Base-by-base conservation (phyloP, 2,797 vertebrate genomes). In the Sardinella longiceps region DNA sequence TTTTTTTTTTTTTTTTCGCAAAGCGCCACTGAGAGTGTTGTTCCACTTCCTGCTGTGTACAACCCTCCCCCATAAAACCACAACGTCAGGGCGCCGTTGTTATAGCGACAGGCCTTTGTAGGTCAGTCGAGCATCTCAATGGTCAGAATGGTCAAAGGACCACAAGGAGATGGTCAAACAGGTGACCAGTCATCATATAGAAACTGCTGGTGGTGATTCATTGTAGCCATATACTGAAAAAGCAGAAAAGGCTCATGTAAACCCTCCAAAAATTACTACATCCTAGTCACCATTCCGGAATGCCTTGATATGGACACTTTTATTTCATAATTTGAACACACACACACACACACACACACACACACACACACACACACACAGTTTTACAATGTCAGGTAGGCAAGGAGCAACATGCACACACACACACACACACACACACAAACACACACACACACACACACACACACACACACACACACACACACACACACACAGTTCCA, bases 11-110 rank as follows among this genome's bases (percentile, higher is more conserved):
- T 56, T 23, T 56, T 56, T 56, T 56, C n/a, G 23, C 1, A 56
- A 56, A 23, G 18, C 53, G 20, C 3, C 1, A 5, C 39, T 63
- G 18, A 81, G 12, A 43, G n/a, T 25, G 10, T 0, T 2, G 53
- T 83, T 87, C 86, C 81, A 53, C 88, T 94, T 95, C 94, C 95
- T 94, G 94, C 94, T 92, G 93, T 83, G 85, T 82, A 85, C 93
- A 92, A 92, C 88, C 81, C 60, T 81, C 43, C 80, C 25, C 39
- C 66, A 84, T 86, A 86, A 91, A 94, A 91, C 90, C 93, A 90
- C 93, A 92, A n/a, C 58, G 33, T 50, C 82, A 45, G 5, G 60
- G 50, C 1, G 56, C 30, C 1, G 51, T 85, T 80, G 77, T 84
- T 48, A 80, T 80, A 80, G 80, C 51, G 81, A 83, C 51, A 20